phyloP scores from a whole-genome alignment of 2,888 invertebrate species.

The Stenolophus ochropezus region DNA sequence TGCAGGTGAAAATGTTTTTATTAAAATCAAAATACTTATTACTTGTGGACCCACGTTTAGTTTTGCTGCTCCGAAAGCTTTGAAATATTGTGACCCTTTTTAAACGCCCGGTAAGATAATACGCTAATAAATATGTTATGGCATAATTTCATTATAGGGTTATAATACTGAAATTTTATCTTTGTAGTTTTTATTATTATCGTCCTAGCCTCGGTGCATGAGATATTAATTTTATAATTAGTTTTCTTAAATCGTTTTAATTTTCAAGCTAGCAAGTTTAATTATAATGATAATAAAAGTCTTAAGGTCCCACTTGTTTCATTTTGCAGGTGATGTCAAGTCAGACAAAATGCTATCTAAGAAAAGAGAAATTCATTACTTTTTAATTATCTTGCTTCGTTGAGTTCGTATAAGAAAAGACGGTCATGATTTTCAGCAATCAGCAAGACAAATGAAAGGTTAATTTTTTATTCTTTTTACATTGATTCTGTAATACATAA shows the following conservation, averaged over 20 bases:
- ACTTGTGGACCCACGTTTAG: too few relatives aligned
- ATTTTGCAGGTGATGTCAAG: conserved; percentile 31
- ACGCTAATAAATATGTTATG: neutral
- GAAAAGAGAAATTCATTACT: conserved; percentile 41
- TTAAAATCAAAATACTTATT: too few relatives aligned
- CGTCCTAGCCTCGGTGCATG: neutral
- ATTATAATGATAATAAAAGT: conserved; percentile 9
- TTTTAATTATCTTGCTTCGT: conserved; percentile 41
- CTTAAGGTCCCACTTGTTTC: conserved; percentile 16
- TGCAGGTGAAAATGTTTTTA: too few relatives aligned
- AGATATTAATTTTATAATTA: conserved; percentile 28
- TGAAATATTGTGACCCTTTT: neutral
- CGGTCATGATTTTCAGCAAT: conserved; percentile 12
- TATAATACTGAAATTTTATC: neutral
- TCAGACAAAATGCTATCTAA: conserved; percentile 13
- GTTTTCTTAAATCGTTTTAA: conserved; percentile 29
- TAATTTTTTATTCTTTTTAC: conserved; percentile 11
- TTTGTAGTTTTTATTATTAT: neutral
- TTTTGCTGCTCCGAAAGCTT: too few relatives aligned
- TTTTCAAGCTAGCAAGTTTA: neutral
- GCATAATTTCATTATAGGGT: neutral
- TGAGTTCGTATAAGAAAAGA: neutral
- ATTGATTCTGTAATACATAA: neutral
- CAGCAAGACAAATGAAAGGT: conserved; percentile 25
- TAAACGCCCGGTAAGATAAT: neutral